A percentile compares a stretch with the other conserved stretches of the same genome.
Conservation (phyloP, 2,113 vertebrate species). For the Ptilonorhynchus violaceus region DNA sequence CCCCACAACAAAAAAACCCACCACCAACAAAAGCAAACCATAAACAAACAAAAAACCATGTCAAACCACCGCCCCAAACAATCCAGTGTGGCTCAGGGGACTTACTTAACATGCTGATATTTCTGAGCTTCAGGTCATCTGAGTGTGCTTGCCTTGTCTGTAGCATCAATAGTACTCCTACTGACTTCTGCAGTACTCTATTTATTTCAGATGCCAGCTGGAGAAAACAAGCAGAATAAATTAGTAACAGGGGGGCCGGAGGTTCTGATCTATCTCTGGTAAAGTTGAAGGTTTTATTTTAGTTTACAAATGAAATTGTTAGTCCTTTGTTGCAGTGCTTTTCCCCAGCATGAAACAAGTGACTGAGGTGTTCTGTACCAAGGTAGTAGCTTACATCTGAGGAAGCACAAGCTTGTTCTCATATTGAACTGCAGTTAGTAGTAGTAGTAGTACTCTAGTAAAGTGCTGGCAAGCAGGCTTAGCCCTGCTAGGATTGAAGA, state of each 20-base stretch:
- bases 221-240: neutral
- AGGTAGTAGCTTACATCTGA: neutral
- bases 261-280: neutral
- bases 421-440: neutral
- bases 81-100: neutral
- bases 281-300: neutral
- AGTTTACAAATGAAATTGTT: neutral
- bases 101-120: neutral
- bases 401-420: neutral
- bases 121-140: neutral
- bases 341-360: neutral
- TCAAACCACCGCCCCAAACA: rapidly evolving
- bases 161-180: neutral
- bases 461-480: neutral
- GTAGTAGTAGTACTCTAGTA: neutral
- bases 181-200: neutral
- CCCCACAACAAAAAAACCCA: neutral
- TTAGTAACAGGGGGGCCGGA: neutral
- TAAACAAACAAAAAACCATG: neutral
- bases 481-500: neutral
- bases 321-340: neutral
- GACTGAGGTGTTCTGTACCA: neutral
- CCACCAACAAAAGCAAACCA: neutral
- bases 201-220: neutral
- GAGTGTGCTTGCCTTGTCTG: neutral